phyloP scores from a whole-genome alignment of 2,888 invertebrate species.

The Rapana venosa region DNA sequence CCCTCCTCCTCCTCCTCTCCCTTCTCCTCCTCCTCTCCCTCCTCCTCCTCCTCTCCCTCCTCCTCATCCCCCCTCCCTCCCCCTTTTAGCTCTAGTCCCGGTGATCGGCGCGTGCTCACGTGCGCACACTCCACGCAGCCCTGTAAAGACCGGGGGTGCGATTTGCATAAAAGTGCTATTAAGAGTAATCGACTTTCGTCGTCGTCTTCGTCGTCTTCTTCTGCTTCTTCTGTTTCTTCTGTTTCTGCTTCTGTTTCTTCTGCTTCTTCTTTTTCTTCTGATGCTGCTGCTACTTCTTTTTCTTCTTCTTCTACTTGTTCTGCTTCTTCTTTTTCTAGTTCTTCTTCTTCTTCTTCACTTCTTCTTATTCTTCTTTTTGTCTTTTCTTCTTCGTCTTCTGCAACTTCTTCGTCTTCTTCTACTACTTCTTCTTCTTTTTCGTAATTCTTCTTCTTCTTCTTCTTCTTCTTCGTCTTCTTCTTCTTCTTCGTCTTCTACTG shows the following conservation, averaged over 20 bases:
- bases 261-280: neutral
- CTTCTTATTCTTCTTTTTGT: neutral
- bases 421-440: neutral
- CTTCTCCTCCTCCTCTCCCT: neutral
- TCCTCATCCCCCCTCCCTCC: neutral
- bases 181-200: conserved; percentile 33
- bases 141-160: neutral
- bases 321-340: no score
- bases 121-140: conserved; percentile 26
- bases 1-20: neutral
- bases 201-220: neutral
- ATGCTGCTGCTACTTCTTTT: no score
- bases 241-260: neutral
- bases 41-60: no score
- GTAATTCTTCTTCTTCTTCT: neutral
- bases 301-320: no score
- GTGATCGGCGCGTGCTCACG: conserved; percentile 36
- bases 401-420: neutral
- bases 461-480: neutral
- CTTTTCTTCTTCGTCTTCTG: neutral
- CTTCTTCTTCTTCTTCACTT: neutral
- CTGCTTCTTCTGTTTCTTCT: neutral
- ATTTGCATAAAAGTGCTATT: conserved; percentile 45
- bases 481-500: neutral
- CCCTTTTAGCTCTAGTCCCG: neutral